These are phyloP conservation scores for Brevimyrus niger DNA, from an alignment of 2,113 vertebrate species.

Conservation along the genomic window DNA sequence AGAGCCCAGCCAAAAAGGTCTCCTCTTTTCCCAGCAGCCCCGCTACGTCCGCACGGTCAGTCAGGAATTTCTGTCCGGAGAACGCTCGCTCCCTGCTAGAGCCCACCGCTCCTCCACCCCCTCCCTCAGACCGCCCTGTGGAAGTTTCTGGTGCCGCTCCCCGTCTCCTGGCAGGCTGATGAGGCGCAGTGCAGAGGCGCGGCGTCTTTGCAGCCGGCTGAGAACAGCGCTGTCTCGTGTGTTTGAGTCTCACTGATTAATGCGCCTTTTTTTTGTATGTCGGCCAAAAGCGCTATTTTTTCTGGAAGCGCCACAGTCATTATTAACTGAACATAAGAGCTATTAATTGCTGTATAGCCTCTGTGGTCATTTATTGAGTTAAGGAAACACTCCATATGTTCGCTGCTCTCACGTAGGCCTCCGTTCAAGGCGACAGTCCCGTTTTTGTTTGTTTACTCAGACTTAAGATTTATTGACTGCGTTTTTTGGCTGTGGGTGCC, in stretches of 20 bases:
- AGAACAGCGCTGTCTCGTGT: not conserved
- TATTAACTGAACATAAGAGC: conserved; percentile 32
- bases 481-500: conserved; percentile 39
- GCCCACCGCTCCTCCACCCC: not conserved
- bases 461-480: conserved; percentile 36
- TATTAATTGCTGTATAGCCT: conserved; percentile 18
- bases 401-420: conserved; percentile 18
- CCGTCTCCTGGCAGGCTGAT: not conserved
- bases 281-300: conserved; percentile 15
- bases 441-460: conserved; percentile 33
- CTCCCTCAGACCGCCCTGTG: not conserved
- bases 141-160: conserved; percentile 24
- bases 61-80: not conserved
- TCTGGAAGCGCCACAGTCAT: conserved; percentile 21
- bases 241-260: not conserved
- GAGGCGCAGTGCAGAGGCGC: no score
- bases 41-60: no score
- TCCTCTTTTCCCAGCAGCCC: not conserved
- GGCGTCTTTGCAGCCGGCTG: not conserved
- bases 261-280: conserved; percentile 12
- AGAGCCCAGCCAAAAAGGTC: conserved; percentile 15
- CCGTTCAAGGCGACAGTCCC: conserved; percentile 40
- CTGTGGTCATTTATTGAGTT: conserved; percentile 36
- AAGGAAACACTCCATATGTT: conserved; percentile 47
- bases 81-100: not conserved